Percentiles rank a stretch among this genome's conserved stretches.
Conservation (phyloP, 2,797 vertebrate genomes). For the Lutjanus campechanus region DNA sequence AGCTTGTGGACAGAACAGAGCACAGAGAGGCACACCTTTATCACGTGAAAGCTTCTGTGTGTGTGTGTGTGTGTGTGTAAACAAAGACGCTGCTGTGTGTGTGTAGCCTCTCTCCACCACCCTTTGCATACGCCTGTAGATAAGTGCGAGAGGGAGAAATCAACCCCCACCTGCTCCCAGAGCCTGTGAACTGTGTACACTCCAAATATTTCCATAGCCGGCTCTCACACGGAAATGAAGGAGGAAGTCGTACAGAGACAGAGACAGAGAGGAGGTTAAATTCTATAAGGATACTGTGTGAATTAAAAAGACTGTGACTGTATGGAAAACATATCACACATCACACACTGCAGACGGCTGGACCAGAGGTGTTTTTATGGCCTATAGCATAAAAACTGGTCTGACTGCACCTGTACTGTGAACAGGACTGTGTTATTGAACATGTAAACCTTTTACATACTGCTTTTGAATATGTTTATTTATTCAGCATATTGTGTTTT, state of each 20-base stretch:
- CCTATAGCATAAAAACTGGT: slow-evolving; percentile 22
- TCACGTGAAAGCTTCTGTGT: slow-evolving; percentile 58
- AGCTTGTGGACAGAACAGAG: slow-evolving; percentile 58
- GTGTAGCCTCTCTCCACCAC: slow-evolving; percentile 69
- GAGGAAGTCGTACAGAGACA: slow-evolving; percentile 73
- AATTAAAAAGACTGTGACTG: slow-evolving; percentile 7
- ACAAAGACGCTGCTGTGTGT: slow-evolving; percentile 74
- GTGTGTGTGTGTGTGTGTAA: slow-evolving; percentile 64
- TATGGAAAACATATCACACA: background rate
- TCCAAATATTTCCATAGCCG: slow-evolving; percentile 87
- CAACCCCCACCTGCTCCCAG: slow-evolving; percentile 68
- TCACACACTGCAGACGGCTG: slow-evolving; percentile 3
- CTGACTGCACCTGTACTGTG: slow-evolving; percentile 57
- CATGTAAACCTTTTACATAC: background rate
- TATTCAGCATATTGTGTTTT: too few relatives aligned
- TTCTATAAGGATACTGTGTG: background rate
- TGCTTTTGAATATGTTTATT: background rate
- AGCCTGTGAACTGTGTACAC: slow-evolving; percentile 81
- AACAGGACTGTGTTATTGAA: slow-evolving; percentile 38
- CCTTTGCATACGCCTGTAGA: slow-evolving; percentile 87
- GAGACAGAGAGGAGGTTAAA: slow-evolving; percentile 7
- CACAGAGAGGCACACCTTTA: slow-evolving; percentile 75
- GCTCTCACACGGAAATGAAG: slow-evolving; percentile 75
- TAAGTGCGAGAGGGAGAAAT: slow-evolving; percentile 71
- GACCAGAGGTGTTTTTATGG: background rate